A percentile compares a stretch with the other conserved stretches of the same genome.
These are phyloP conservation scores for Hyla sarda DNA, from an alignment of 2,113 vertebrate genomes.

Conservation along the genomic window DNA sequence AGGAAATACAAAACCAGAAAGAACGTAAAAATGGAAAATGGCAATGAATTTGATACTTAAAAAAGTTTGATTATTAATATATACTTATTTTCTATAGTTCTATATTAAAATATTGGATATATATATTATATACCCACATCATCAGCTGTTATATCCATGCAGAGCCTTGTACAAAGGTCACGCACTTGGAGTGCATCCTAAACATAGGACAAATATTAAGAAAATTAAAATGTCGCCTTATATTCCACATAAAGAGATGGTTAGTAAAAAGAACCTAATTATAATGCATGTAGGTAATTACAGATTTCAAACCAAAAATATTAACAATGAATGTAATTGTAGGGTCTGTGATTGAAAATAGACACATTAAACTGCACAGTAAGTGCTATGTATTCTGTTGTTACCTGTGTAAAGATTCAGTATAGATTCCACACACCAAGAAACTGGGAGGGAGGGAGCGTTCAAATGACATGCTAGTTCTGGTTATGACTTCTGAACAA, in stretches of 20 bases:
- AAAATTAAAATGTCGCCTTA: not conserved
- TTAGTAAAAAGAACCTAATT: not conserved
- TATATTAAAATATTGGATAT: not conserved
- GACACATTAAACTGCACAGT: not conserved
- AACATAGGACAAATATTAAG: not conserved
- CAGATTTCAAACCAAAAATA: not conserved
- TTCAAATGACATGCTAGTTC: slow-evolving; percentile 40
- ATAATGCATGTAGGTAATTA: not conserved
- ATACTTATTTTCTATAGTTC: not conserved
- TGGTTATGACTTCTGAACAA: slow-evolving; percentile 49
- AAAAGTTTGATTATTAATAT: not conserved
- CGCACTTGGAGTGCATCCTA: not conserved
- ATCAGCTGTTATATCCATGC: not conserved
- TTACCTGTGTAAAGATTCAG: slow-evolving; percentile 9
- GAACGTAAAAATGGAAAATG: slow-evolving; percentile 28
- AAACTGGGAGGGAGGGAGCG: slow-evolving; percentile 6
- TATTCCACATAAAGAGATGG: not conserved
- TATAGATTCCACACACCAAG: not conserved
- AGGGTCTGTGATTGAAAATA: not conserved
- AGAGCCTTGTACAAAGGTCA: not conserved
- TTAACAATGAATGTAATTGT: not conserved
- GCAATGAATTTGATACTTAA: slow-evolving; percentile 3
- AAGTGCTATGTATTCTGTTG: not conserved
- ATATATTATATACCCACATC: not conserved
- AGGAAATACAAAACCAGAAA: slow-evolving; percentile 37